Evolutionary conservation across 2,888 invertebrate genomes (phyloP).

Genomic region (Eutolmus rufibarbis): DNA sequence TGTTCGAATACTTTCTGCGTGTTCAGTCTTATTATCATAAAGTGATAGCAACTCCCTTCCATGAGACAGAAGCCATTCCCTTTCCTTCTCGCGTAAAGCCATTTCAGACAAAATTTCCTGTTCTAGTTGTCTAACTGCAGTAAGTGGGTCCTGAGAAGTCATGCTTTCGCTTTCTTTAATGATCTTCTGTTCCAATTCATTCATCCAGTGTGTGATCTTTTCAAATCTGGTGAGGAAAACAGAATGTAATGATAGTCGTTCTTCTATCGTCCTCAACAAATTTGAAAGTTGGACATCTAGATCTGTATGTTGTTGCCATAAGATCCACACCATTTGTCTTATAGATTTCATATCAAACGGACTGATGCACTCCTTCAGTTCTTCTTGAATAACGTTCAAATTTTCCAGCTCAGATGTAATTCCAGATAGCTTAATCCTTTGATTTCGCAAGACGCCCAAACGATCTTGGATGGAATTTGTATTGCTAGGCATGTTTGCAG

Average conservation of each 20-base stretch:
- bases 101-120: constrained; percentile 80
- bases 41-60: constrained; percentile 71
- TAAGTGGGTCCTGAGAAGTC: constrained; percentile 73
- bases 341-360: constrained; percentile 83
- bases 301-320: constrained; percentile 82
- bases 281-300: constrained; percentile 79
- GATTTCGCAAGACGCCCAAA: constrained; percentile 70
- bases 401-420: constrained; percentile 71
- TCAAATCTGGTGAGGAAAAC: constrained; percentile 74
- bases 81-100: constrained; percentile 76
- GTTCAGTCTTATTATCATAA: constrained; percentile 70
- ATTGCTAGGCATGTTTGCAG: constrained; percentile 67
- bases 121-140: constrained; percentile 74
- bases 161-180: constrained; percentile 67
- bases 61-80: constrained; percentile 77
- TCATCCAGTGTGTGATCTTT: constrained; percentile 75
- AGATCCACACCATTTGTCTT: constrained; percentile 78
- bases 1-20: constrained; percentile 67
- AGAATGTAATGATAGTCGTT: constrained; percentile 74
- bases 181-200: constrained; percentile 72
- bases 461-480: constrained; percentile 70
- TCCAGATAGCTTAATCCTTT: constrained; percentile 64
- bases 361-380: constrained; percentile 83
- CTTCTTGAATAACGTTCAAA: constrained; percentile 77
- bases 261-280: constrained; percentile 75